Percentiles rank a stretch among this genome's conserved stretches.
phyloP scores from a whole-genome alignment of 1,140 invertebrate species.

The Nephila pilipes region DNA sequence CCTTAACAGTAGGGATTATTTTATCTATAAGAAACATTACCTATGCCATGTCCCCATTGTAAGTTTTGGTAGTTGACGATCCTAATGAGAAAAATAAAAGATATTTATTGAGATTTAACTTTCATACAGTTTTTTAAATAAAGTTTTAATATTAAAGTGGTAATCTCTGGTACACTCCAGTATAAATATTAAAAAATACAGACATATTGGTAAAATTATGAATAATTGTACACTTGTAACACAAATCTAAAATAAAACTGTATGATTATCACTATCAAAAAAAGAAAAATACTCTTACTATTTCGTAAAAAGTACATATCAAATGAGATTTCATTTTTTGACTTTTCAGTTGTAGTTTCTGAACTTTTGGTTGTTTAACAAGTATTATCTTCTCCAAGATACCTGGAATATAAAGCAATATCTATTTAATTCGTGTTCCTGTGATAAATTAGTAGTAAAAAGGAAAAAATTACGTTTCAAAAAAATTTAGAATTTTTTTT shows the following conservation, averaged over 20 bases:
- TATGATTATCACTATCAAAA: neutral
- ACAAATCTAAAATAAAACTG: too few relatives aligned
- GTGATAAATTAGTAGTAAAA: too few relatives aligned
- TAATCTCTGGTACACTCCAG: too few relatives aligned
- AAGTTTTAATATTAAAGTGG: too few relatives aligned
- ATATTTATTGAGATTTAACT: neutral
- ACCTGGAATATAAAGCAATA: conserved; percentile 2
- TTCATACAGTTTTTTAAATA: too few relatives aligned
- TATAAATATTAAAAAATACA: too few relatives aligned
- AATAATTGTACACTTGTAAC: too few relatives aligned
- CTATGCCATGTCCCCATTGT: conserved; percentile 39
- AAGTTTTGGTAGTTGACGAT: conserved; percentile 49
- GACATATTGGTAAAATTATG: too few relatives aligned
- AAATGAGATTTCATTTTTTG: neutral
- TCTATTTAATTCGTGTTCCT: too few relatives aligned
- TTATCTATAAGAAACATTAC: neutral
- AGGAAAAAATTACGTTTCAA: too few relatives aligned
- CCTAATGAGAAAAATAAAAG: conserved; percentile 3
- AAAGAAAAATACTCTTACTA: conserved; percentile 16
- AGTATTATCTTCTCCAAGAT: conserved; percentile 34
- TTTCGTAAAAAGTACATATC: conserved; percentile 57
- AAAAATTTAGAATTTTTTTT: too few relatives aligned
- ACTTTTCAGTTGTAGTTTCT: conserved; percentile 49
- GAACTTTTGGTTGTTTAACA: neutral
- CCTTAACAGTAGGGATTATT: too few relatives aligned